Percentiles rank a stretch among this genome's conserved stretches.
Conservation (phyloP, 2,797 vertebrate species). For the Triplophysa bombifrons region DNA sequence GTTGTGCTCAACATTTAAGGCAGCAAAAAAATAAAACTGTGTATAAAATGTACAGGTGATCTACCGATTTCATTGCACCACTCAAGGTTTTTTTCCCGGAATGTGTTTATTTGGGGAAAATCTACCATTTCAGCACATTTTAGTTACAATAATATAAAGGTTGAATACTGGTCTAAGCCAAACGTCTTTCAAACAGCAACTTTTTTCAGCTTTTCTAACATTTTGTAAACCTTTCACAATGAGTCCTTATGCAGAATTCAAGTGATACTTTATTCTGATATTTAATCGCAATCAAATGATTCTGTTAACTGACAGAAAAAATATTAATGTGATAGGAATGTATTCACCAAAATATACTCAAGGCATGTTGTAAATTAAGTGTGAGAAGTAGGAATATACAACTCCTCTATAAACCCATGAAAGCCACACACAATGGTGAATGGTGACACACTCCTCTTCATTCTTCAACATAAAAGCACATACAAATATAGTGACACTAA, state of each 20-base stretch:
- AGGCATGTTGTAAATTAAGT: neutral
- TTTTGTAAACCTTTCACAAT: neutral
- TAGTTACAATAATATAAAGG: too few relatives aligned
- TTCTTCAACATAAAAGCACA: neutral
- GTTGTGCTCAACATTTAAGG: too few relatives aligned
- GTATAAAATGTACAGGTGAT: too few relatives aligned
- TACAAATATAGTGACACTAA: conserved; percentile 9
- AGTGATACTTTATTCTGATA: neutral
- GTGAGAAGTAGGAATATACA: neutral
- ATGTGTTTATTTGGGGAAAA: too few relatives aligned
- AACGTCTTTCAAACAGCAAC: neutral
- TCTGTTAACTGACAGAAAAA: neutral
- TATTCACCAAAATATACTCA: neutral
- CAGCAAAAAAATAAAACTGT: too few relatives aligned
- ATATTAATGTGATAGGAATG: neutral
- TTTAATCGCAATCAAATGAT: neutral
- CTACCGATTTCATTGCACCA: too few relatives aligned
- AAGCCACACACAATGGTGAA: conserved; percentile 2
- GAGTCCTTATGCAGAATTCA: neutral
- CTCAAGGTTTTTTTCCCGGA: too few relatives aligned
- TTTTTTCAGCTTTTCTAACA: neutral
- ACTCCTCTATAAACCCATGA: conserved; percentile 6
- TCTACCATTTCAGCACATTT: too few relatives aligned
- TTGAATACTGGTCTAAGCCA: too few relatives aligned
- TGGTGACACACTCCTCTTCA: neutral